phyloP scores from a whole-genome alignment of 2,888 invertebrate genomes.

The Heliothis peltigera region DNA sequence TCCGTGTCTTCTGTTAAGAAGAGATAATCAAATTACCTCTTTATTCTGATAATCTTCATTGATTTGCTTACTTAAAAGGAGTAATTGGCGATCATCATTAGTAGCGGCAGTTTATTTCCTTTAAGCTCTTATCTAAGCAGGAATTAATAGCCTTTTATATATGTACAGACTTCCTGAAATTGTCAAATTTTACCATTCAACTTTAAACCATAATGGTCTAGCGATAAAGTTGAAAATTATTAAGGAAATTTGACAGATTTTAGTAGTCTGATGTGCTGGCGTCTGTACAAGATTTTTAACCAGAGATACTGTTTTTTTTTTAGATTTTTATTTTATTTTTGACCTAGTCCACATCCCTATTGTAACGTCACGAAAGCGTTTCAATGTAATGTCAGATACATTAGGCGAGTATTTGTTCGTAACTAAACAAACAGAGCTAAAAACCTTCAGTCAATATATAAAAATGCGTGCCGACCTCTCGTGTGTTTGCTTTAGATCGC shows the following conservation, averaged over 20 bases:
- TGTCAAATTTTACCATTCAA: too few relatives aligned
- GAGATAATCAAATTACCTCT: slow-evolving; percentile 39
- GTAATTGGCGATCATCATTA: slow-evolving; percentile 30
- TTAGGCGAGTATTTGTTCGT: slow-evolving; percentile 48
- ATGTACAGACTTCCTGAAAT: background rate
- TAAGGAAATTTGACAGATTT: too few relatives aligned
- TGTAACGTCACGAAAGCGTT: too few relatives aligned
- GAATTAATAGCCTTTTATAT: background rate
- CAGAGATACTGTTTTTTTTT: too few relatives aligned
- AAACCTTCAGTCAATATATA: slow-evolving; percentile 62
- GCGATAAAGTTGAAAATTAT: too few relatives aligned
- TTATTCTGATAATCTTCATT: slow-evolving; percentile 14
- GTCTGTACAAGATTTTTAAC: too few relatives aligned
- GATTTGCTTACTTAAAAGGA: slow-evolving; percentile 11
- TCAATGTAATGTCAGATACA: slow-evolving; percentile 39
- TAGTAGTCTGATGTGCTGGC: too few relatives aligned
- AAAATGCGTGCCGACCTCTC: slow-evolving; percentile 46
- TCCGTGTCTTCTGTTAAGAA: slow-evolving; percentile 18
- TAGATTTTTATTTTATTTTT: too few relatives aligned
- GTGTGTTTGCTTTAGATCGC: slow-evolving; percentile 38
- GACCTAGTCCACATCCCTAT: too few relatives aligned
- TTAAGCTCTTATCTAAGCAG: background rate
- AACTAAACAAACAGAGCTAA: slow-evolving; percentile 56
- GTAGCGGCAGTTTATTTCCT: background rate
- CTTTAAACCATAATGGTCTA: too few relatives aligned